Percentiles rank a stretch among this genome's conserved stretches.
These are phyloP conservation scores for Eilema griseolum DNA, from an alignment of 2,888 invertebrate species.

Conservation along the genomic window DNA sequence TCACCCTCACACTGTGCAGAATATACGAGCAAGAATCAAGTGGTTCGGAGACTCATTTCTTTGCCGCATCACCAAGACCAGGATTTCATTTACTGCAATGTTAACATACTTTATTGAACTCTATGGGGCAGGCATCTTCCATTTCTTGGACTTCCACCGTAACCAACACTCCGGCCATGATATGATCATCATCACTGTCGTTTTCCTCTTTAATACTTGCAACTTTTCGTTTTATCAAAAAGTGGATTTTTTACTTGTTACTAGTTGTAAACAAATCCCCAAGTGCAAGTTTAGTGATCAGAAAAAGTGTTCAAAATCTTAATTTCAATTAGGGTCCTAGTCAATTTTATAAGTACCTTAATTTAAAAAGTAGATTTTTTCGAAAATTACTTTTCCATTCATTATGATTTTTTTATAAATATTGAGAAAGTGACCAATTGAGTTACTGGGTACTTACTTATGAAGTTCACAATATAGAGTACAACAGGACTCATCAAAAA, in stretches of 20 bases:
- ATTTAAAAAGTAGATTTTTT: neutral
- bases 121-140: constrained; percentile 48
- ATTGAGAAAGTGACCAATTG: neutral
- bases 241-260: constrained; percentile 34
- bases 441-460: neutral
- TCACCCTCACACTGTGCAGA: no score
- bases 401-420: neutral
- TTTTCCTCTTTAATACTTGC: constrained; percentile 32
- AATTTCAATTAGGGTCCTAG: neutral
- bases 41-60: no score
- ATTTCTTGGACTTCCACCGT: constrained; percentile 59
- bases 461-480: neutral
- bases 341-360: neutral
- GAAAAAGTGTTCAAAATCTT: constrained; percentile 19
- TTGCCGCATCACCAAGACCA: no score
- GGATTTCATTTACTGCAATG: no score
- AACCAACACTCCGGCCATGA: constrained; percentile 54
- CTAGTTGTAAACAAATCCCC: constrained; percentile 51
- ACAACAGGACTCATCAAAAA: no score
- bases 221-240: constrained; percentile 50
- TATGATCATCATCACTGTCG: constrained; percentile 51
- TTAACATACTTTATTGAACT: constrained; percentile 50
- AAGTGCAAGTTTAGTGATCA: constrained; percentile 30
- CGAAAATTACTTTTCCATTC: neutral
- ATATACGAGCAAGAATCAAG: no score